Evolutionary conservation across 2,888 invertebrate species (phyloP), one percentile per base, ranked within the genome.

Genomic region (Diarsia brunnea): DNA sequence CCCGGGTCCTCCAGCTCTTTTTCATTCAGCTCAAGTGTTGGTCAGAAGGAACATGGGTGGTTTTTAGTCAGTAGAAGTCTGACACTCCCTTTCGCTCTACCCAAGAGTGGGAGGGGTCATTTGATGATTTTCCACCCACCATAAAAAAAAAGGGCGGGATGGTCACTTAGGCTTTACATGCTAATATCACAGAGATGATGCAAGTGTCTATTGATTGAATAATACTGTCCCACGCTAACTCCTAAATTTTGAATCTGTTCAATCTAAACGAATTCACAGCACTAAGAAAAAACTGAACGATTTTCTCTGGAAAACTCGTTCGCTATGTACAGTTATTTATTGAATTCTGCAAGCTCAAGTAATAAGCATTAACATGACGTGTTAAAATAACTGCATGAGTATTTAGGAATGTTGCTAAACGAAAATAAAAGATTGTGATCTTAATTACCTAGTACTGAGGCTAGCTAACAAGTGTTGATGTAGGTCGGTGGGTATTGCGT

Each of bases 391-490:
- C 79, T 81, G 84, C 75, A 80, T 75, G 69, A 79, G 80, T 82
- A 88, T 85, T 86, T 82, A 86, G 82, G 73, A 73, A 84, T 68
- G 81, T 89, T 89, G 87, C 89, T 81, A 82, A 87, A 91, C 83
- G 81, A 85, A 88, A 90, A 73, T 71, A 76, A 72, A 78, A 81
- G 91, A 91, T 91, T 83, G 27, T 78, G 82, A 91, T 91, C 90
- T 90, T 89, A 88, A 90, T 91, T 89, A 87, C 82, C 72, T 77
- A 73, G 79, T 81, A 69, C 76, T 82, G 70, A 75, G 72, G 71
- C 81, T 86, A 83, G 81, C 83, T 81, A 79, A 87, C 88, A 82
- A 84, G 76, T 75, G 79, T 76, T 73, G 84, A 90, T 89, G 84
- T 90, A 84, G 91, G 90, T 87, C 88, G 81, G 63, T 75, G 49